Percentiles rank a stretch among this genome's conserved stretches.
Conservation (phyloP, 2,888 invertebrate species). For the Busseola fusca region DNA sequence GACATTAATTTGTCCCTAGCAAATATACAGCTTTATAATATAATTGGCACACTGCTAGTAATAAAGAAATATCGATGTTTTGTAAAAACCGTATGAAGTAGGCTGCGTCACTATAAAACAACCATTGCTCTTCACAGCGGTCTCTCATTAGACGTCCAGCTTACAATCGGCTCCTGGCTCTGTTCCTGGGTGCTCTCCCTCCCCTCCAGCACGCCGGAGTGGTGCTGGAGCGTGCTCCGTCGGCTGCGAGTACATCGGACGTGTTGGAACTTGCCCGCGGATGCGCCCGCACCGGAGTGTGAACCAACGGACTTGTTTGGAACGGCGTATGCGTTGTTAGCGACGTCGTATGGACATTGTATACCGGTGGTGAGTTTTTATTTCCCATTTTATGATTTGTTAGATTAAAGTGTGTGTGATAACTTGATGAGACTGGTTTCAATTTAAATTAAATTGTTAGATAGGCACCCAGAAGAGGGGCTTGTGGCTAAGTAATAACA, state of each 20-base stretch:
- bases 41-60: no score
- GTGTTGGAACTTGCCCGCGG: constrained; percentile 70
- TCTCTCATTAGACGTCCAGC: constrained; percentile 74
- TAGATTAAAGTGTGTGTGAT: not conserved
- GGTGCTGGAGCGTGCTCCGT: constrained; percentile 76
- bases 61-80: no score
- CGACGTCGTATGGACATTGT: constrained; percentile 82
- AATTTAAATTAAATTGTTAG: not conserved
- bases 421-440: not conserved
- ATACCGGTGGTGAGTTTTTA: constrained; percentile 78
- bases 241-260: constrained; percentile 75
- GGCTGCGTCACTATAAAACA: not conserved
- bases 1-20: no score
- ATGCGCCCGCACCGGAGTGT: constrained; percentile 68
- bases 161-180: constrained; percentile 74
- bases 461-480: no score
- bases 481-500: no score
- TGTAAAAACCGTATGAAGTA: no score
- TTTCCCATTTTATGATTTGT: not conserved
- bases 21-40: no score
- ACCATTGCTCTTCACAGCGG: constrained; percentile 71
- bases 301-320: constrained; percentile 66
- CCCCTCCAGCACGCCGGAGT: constrained; percentile 63
- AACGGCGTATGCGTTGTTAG: constrained; percentile 72
- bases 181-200: constrained; percentile 56